Percentiles rank a stretch among this genome's conserved stretches.
These are phyloP conservation scores for Chrysotoxum bicinctum DNA, from an alignment of 2,888 invertebrate species.

Conservation along the genomic window DNA sequence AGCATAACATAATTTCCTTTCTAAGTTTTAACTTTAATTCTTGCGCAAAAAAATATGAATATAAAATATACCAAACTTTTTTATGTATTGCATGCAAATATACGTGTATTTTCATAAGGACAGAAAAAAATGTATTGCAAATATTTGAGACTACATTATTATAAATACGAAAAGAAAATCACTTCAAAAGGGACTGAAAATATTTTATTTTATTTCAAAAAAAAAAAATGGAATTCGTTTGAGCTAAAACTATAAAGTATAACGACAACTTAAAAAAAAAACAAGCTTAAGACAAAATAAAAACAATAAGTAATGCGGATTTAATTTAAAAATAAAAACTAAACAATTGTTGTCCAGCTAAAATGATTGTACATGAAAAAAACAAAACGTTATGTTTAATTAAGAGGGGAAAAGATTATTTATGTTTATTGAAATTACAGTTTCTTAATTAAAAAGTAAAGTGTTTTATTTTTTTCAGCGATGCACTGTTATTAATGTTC, in stretches of 20 bases:
- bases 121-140: constrained; percentile 26
- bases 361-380: constrained; percentile 64
- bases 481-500: too few relatives aligned
- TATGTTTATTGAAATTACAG: constrained; percentile 82
- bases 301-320: constrained; percentile 43
- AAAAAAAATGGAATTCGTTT: constrained; percentile 49
- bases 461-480: constrained; percentile 46
- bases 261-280: constrained; percentile 39
- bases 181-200: constrained; percentile 62
- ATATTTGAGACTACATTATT: constrained; percentile 28
- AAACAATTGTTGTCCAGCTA: constrained; percentile 74
- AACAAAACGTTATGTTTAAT: constrained; percentile 61
- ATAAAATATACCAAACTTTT: constrained; percentile 28
- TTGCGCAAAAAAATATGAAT: constrained; percentile 47
- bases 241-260: constrained; percentile 34
- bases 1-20: constrained; percentile 44
- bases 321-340: constrained; percentile 42
- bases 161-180: constrained; percentile 24
- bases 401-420: constrained; percentile 76
- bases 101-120: constrained; percentile 59
- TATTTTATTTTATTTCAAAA: constrained; percentile 55
- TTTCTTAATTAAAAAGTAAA: constrained; percentile 82
- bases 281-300: constrained; percentile 41
- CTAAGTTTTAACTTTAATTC: constrained; percentile 15
- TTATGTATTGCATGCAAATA: constrained; percentile 26